phyloP scores from a whole-genome alignment of 1,140 invertebrate species.

The Rhopalosiphum padi region DNA sequence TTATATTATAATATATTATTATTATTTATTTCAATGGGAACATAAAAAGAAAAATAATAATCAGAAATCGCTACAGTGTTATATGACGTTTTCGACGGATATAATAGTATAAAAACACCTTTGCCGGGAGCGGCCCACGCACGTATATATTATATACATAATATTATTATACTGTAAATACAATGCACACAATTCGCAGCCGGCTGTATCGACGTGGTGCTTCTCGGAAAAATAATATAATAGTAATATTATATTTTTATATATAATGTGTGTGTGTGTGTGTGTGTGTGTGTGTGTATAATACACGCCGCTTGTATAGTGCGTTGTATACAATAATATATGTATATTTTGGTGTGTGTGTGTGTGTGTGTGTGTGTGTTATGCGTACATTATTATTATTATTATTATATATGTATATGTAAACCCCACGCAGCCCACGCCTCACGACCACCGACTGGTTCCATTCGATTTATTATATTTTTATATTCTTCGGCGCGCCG shows the following conservation, averaged over 20 bases:
- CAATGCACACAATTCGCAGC: background rate
- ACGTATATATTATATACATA: background rate
- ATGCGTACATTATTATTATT: background rate
- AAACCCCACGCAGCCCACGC: constrained; percentile 33
- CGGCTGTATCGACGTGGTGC: background rate
- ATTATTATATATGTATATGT: background rate
- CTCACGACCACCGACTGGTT: constrained; percentile 46
- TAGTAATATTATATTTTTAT: background rate
- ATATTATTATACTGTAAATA: no score
- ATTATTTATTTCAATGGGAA: background rate
- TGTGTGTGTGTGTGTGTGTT: background rate
- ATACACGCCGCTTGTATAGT: background rate
- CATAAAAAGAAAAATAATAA: background rate
- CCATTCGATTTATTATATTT: constrained; percentile 19
- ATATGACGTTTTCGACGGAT: background rate
- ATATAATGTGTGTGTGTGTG: no score
- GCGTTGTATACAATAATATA: background rate
- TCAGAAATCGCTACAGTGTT: background rate
- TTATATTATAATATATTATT: background rate
- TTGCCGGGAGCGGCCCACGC: background rate
- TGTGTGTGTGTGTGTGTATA: background rate
- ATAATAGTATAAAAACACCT: background rate
- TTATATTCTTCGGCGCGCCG: background rate
- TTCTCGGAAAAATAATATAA: background rate
- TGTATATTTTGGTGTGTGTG: background rate